Evolutionary conservation across 2,797 vertebrate genomes (phyloP).

Genomic region (Notolabrus celidotus): DNA sequence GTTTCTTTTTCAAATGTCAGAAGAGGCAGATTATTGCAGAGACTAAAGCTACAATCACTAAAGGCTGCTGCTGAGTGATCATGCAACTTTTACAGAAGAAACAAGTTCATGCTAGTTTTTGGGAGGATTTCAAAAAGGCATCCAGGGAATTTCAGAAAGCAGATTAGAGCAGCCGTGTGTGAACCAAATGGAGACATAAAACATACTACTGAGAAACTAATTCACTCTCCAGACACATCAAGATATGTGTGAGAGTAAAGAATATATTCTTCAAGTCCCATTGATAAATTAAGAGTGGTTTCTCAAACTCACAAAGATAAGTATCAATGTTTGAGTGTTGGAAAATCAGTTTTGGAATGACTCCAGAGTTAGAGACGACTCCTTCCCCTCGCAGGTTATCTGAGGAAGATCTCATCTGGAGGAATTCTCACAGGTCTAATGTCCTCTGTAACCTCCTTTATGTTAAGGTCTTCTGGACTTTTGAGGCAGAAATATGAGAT

Average conservation of each 20-base stretch:
- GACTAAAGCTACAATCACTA: not conserved
- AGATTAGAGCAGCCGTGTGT: not conserved
- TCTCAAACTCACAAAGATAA: conserved; percentile 15
- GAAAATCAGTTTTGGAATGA: conserved; percentile 30
- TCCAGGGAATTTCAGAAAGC: conserved; percentile 14
- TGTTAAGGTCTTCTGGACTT: conserved; percentile 44
- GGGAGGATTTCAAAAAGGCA: not conserved
- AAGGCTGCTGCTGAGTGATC: not conserved
- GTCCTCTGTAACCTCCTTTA: conserved; percentile 35
- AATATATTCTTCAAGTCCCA: conserved; percentile 1
- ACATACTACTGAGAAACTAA: not conserved
- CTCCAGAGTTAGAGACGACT: conserved; percentile 31
- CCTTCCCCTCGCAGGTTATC: conserved; percentile 47
- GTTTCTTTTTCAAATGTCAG: not conserved
- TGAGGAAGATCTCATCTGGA: conserved; percentile 28
- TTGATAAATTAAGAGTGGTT: not conserved
- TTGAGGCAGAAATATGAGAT: conserved; percentile 49
- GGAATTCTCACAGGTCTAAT: conserved; percentile 20
- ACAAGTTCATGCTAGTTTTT: conserved; percentile 3
- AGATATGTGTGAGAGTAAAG: not conserved
- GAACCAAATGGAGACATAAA: not conserved
- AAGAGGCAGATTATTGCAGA: not conserved
- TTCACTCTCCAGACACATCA: not conserved
- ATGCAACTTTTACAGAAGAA: conserved; percentile 2
- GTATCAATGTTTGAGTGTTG: conserved; percentile 11